Base-by-base conservation (phyloP, 2,113 vertebrate species). In the Myiopsitta monachus region DNA sequence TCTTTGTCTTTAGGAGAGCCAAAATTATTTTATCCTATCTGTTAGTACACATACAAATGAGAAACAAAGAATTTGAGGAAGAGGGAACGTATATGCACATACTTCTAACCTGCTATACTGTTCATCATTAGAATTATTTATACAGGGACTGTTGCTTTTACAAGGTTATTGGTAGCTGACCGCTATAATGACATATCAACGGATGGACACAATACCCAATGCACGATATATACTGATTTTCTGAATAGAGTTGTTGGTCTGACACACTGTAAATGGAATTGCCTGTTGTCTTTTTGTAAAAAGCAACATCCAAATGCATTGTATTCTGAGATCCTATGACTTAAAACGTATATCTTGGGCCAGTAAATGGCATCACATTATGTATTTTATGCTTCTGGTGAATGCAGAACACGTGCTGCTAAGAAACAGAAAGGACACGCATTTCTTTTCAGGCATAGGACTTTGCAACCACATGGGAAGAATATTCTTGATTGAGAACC, bases 401-500 rank as follows among this genome's bases (percentile, higher is more conserved):
- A 96, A 92, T 57, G 30, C 82, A 93, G 95, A 97, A 92, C 93
- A 87, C 21, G 86, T 87, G 95, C 98, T 97, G 97, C 95, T 91
- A 88, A 95, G 96, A 97, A 94, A 97, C 97, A 97, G 96, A 98
- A 96, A 96, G 88, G 97, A 98, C 94, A 75, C n/a, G 22, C 95
- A 26, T 97, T 98, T 98, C 97, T 98, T 98, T 98, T 97, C 96
- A 97, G 97, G 97, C 93, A 17, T 43, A 96, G 96, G 97, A 97
- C 97, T 98, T 97, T 86, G 96, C 97, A 97, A 96, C 97, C 98
- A 98, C 98, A 97, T 98, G 98, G 98, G 98, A 98, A 98, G 97
- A 98, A 98, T 98, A 98, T 98, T 98, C 97, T 98, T 98, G 98
- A 98, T 98, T 98, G 98, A 98, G 98, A 98, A 98, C 95, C 97